Evolutionary conservation across 2,797 vertebrate genomes (phyloP), one percentile per base, ranked within the genome.

Genomic region (Ctenopoma kingsleyae): DNA sequence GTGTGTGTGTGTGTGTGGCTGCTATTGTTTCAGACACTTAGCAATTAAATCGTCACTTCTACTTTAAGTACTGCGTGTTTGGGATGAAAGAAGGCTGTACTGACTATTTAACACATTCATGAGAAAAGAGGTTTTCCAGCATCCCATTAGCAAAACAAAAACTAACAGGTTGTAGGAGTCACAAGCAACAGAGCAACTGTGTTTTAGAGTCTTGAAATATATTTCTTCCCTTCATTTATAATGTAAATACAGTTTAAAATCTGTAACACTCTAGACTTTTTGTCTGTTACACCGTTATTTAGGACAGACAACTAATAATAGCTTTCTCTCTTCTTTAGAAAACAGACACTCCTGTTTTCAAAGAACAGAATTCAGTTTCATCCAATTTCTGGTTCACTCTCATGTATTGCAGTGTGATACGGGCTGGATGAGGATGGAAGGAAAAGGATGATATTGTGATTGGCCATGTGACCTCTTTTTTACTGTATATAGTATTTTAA

Each of bases 11-110:
- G 49, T 5, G 40, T 25, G 32, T 11, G 15, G 48, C 38, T 71
- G 49, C 44, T 57, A 4, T 43, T 51, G 51, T 71, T 74, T 51
- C n/a, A 55, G 47, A 62, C 46, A 59, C 55, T 48, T 51, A 56
- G 48, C 40, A 57, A 76, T 71, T 15, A 54, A 67, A 43, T 8
- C 41, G n/a, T 79, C 38, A 7, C 25, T 43, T 44, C 58, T 23
- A 54, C 70, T 47, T 63, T 25, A 67, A 53, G 23, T 72, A 46
- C 12, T 23, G 17, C 22, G 46, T 57, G 65, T 48, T 65, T 52
- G 25, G 35, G 25, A 50, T 40, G 17, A 52, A 27, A 36, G 50
- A 59, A 32, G 50, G 25, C 51, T 64, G 35, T 44, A 38, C 59
- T 58, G 36, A 52, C 48, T 49, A 17, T 47, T 19, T 35, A 47